Conservation (phyloP, 2,113 vertebrate species). For the Carassius carassius region DNA sequence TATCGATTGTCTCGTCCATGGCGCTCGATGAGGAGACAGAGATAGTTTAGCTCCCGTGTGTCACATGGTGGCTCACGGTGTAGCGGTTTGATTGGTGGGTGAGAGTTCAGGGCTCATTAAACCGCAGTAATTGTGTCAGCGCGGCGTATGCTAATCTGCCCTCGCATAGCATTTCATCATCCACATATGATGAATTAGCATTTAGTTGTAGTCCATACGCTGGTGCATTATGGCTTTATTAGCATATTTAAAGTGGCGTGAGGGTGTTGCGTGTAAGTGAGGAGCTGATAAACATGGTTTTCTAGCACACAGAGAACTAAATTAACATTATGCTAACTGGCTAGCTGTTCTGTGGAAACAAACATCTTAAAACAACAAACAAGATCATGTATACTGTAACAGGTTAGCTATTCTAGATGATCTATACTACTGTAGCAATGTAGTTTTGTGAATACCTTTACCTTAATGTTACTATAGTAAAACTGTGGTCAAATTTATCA, state of each 20-base stretch:
- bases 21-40: slow-evolving; percentile 23
- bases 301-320: background rate
- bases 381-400: background rate
- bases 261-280: background rate
- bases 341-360: background rate
- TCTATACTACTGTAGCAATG: background rate
- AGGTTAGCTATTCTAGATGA: background rate
- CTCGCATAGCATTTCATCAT: slow-evolving; percentile 43
- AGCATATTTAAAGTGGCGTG: slow-evolving; percentile 17
- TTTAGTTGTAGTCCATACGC: slow-evolving; percentile 14
- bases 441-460: background rate
- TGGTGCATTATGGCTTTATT: slow-evolving; percentile 25
- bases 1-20: slow-evolving; percentile 31
- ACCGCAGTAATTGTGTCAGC: slow-evolving; percentile 58
- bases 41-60: slow-evolving; percentile 41
- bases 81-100: slow-evolving; percentile 50
- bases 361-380: background rate
- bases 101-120: slow-evolving; percentile 63
- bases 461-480: background rate
- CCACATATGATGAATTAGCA: slow-evolving; percentile 35
- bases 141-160: slow-evolving; percentile 50
- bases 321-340: background rate
- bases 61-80: slow-evolving; percentile 40
- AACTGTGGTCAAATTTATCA: too few relatives aligned
- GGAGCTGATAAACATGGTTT: background rate